Evolutionary conservation across 2,888 invertebrate genomes (phyloP).

Genomic region (Cylindroiulus punctatus): DNA sequence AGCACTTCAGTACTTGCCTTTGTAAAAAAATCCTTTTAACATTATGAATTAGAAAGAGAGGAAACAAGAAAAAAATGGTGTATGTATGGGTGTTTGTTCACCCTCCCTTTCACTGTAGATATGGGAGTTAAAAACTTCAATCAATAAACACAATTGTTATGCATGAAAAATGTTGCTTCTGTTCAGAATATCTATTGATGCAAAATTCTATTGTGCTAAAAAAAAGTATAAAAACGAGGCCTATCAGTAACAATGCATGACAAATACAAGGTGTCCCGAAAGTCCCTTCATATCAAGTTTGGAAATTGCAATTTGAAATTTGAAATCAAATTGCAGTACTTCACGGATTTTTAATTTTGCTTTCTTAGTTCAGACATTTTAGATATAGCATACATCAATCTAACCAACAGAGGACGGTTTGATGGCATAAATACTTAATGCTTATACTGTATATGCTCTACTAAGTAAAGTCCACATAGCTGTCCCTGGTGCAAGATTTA

Average conservation of each 20-base stretch:
- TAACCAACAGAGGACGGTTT: too few species aligned
- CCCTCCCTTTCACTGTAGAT: not conserved
- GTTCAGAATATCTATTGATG: slow-evolving; percentile 8
- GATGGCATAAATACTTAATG: too few species aligned
- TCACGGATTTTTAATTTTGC: too few species aligned
- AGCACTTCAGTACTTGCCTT: not conserved
- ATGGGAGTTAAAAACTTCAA: slow-evolving; percentile 34
- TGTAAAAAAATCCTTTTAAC: not conserved
- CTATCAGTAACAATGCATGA: not conserved
- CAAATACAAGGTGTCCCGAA: not conserved
- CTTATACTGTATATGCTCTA: too few species aligned
- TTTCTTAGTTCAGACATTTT: too few species aligned
- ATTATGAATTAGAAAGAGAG: slow-evolving; percentile 37
- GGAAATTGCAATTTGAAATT: not conserved
- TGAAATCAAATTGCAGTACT: too few species aligned
- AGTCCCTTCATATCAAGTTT: not conserved
- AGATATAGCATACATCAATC: too few species aligned
- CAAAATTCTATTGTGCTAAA: slow-evolving; percentile 21
- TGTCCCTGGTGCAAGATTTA: not conserved
- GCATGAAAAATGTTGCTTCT: slow-evolving; percentile 38
- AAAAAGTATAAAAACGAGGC: not conserved
- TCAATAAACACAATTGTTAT: slow-evolving; percentile 34
- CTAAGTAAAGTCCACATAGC: too few species aligned
- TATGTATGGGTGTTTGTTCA: not conserved
- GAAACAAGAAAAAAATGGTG: slow-evolving; percentile 2